Conservation (phyloP, 2,888 invertebrate genomes). For the Dysmachus trigonus region DNA sequence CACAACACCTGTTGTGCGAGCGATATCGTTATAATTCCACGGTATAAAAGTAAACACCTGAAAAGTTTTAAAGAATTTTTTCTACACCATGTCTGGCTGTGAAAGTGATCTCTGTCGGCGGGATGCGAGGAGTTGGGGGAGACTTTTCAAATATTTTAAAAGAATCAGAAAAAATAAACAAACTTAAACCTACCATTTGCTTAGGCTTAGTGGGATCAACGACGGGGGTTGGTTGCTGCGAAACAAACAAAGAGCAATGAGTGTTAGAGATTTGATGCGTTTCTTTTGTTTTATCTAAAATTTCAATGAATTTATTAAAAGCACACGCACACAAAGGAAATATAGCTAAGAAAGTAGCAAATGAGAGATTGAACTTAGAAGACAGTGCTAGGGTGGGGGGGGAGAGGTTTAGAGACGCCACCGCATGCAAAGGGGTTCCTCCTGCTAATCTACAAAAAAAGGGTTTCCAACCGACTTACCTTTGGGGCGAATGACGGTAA, state of each 20-base stretch:
- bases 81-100: neutral
- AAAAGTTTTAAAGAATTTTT: neutral
- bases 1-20: neutral
- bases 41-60: neutral
- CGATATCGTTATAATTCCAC: neutral
- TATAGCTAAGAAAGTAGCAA: slow-evolving; percentile 1
- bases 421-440: slow-evolving; percentile 1
- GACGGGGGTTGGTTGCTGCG: slow-evolving; percentile 68
- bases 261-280: slow-evolving; percentile 33
- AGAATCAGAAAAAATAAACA: slow-evolving; percentile 50
- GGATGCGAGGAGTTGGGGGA: neutral
- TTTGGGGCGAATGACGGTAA: slow-evolving; percentile 88
- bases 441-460: neutral
- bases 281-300: slow-evolving; percentile 9
- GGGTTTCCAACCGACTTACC: slow-evolving; percentile 66
- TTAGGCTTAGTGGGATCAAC: slow-evolving; percentile 72
- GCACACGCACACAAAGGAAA: neutral
- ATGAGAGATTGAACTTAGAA: neutral
- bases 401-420: slow-evolving; percentile 23
- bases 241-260: slow-evolving; percentile 64
- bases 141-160: neutral
- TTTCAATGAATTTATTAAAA: slow-evolving; percentile 29
- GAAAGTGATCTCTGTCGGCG: neutral
- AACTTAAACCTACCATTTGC: slow-evolving; percentile 70
- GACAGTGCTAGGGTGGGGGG: neutral